Evolutionary conservation across 1,140 invertebrate genomes (phyloP).

Genomic region (Ceratosolen solmsi): DNA sequence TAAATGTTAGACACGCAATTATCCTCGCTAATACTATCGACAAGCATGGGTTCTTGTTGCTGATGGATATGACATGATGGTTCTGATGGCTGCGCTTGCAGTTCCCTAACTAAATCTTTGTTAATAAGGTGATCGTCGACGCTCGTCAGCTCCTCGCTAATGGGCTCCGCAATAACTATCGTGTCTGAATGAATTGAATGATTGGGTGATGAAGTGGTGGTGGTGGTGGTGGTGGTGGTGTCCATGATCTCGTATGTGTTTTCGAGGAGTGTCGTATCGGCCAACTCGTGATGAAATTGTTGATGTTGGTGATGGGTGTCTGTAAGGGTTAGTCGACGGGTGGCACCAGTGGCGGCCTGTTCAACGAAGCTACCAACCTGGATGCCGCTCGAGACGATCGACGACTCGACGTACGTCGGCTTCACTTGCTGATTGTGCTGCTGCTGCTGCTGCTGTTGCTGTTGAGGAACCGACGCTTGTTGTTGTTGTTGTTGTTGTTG

Average conservation of each 20-base stretch:
- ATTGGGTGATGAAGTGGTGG: conserved; percentile 64
- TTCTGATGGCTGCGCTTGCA: conserved; percentile 51
- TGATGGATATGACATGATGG: conserved; percentile 44
- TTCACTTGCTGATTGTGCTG: conserved; percentile 31
- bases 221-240: conserved; percentile 56
- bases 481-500: too few relatives aligned
- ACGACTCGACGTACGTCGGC: conserved; percentile 72
- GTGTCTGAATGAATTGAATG: conserved; percentile 70
- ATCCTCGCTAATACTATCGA: conserved; percentile 47
- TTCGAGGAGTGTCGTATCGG: conserved; percentile 73
- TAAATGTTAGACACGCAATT: conserved; percentile 46
- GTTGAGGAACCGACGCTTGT: neutral
- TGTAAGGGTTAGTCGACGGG: conserved; percentile 70
- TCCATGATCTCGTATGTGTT: conserved; percentile 70
- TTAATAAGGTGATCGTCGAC: conserved; percentile 48
- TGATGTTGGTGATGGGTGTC: conserved; percentile 61
- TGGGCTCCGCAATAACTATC: conserved; percentile 50
- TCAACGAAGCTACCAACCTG: conserved; percentile 73
- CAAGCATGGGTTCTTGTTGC: conserved; percentile 49
- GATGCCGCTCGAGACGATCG: conserved; percentile 72
- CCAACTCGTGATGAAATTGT: conserved; percentile 62
- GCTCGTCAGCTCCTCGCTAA: conserved; percentile 48
- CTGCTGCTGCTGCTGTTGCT: too few relatives aligned
- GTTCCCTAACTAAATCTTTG: conserved; percentile 50
- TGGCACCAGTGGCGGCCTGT: conserved; percentile 63